Conservation (phyloP, 2,113 vertebrate species). For the Eretmodus cyanostictus region DNA sequence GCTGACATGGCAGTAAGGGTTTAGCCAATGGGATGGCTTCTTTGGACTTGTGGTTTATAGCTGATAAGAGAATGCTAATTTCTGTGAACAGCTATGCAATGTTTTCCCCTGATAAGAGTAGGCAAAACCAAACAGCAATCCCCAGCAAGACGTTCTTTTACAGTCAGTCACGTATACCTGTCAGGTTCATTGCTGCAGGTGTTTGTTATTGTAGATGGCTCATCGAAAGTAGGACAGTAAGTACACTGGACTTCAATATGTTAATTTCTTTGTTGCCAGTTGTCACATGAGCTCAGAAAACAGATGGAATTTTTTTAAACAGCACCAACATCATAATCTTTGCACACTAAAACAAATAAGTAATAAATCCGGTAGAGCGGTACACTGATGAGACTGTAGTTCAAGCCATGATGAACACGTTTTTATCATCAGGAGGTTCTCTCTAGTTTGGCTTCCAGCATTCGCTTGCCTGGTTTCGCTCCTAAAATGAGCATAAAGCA, state of each 20-base stretch:
- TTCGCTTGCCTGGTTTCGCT: background rate
- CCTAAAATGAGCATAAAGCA: background rate
- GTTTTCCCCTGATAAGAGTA: constrained; percentile 64
- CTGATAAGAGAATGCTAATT: constrained; percentile 62
- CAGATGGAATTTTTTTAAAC: background rate
- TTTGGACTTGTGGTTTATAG: constrained; percentile 3
- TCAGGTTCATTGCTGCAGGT: background rate
- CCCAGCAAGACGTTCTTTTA: background rate
- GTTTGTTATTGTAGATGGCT: constrained; percentile 24
- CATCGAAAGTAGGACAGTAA: background rate
- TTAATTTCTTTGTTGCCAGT: background rate
- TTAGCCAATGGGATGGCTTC: constrained; percentile 48
- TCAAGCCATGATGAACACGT: background rate
- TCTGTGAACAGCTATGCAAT: constrained; percentile 8
- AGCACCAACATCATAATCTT: background rate
- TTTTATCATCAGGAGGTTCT: background rate
- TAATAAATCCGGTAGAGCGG: background rate
- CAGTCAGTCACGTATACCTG: constrained; percentile 29
- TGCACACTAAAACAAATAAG: background rate
- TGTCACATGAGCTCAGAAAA: background rate
- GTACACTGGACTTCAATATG: background rate
- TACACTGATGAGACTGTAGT: background rate
- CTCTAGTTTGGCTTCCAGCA: background rate
- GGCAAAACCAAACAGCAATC: background rate
- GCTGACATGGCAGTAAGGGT: background rate